These are phyloP conservation scores for Cyanocitta stelleri DNA, from an alignment of 2,113 vertebrate genomes.

Conservation along the genomic window DNA sequence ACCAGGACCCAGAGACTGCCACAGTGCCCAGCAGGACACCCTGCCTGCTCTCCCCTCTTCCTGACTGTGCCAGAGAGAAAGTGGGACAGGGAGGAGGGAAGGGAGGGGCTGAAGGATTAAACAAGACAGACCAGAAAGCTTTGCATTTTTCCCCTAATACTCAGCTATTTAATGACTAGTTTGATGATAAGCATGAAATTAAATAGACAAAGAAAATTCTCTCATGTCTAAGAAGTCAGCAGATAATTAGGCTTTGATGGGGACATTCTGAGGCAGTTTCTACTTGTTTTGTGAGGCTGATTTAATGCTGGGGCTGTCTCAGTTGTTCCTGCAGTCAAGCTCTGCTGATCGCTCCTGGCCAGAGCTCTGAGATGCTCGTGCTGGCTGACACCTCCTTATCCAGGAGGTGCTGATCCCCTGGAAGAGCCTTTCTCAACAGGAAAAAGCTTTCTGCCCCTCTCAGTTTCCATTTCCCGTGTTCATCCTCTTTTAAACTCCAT, in stretches of 20 bases:
- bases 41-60: neutral
- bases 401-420: neutral
- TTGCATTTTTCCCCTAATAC: slow-evolving; percentile 47
- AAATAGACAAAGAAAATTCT: slow-evolving; percentile 64
- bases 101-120: slow-evolving; percentile 45
- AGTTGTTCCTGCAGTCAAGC: neutral
- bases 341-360: neutral
- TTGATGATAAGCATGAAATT: slow-evolving; percentile 70
- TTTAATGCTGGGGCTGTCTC: neutral
- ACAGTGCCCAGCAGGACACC: neutral
- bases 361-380: neutral
- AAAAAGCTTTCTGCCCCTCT: neutral
- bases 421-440: neutral
- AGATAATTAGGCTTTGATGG: slow-evolving; percentile 42
- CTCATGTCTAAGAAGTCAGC: slow-evolving; percentile 37
- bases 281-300: neutral
- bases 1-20: neutral
- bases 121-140: slow-evolving; percentile 53
- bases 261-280: slow-evolving; percentile 17
- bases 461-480: neutral
- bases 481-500: neutral
- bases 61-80: neutral
- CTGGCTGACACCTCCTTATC: neutral
- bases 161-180: slow-evolving; percentile 55
- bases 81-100: neutral